phyloP scores from a whole-genome alignment of 2,888 invertebrate genomes.

The Papilio elwesi region DNA sequence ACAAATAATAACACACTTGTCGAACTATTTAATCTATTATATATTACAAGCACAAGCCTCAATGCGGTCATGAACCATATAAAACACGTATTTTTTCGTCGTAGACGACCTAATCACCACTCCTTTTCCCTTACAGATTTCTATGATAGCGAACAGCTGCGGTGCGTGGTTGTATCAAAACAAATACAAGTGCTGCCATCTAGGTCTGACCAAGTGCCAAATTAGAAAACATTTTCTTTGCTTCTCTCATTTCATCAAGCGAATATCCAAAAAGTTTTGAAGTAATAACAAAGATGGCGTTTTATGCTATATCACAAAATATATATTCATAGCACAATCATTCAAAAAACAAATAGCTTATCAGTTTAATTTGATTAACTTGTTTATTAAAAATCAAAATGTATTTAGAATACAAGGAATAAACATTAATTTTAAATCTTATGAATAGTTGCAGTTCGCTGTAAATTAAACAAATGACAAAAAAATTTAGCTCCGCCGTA shows the following conservation, averaged over 20 bases:
- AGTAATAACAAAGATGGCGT: conserved; percentile 52
- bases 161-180: conserved; percentile 74
- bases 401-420: too few species aligned
- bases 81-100: conserved; percentile 76
- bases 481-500: conserved; percentile 63
- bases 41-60: conserved; percentile 61
- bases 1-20: conserved; percentile 69
- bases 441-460: too few species aligned
- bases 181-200: conserved; percentile 75
- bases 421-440: too few species aligned
- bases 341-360: too few species aligned
- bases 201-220: conserved; percentile 42
- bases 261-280: conserved; percentile 18
- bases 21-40: conserved; percentile 64
- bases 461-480: conserved; percentile 29
- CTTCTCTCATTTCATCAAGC: background rate
- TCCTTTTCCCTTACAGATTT: conserved; percentile 83
- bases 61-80: conserved; percentile 70
- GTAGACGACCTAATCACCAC: conserved; percentile 82
- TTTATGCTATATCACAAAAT: background rate
- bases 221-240: conserved; percentile 15
- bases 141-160: conserved; percentile 83
- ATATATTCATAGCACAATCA: too few species aligned
- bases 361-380: too few species aligned
- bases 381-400: too few species aligned